A percentile compares a stretch with the other conserved stretches of the same genome.
Evolutionary conservation across 2,888 invertebrate species (phyloP).

Genomic region (Myopa testacea): DNA sequence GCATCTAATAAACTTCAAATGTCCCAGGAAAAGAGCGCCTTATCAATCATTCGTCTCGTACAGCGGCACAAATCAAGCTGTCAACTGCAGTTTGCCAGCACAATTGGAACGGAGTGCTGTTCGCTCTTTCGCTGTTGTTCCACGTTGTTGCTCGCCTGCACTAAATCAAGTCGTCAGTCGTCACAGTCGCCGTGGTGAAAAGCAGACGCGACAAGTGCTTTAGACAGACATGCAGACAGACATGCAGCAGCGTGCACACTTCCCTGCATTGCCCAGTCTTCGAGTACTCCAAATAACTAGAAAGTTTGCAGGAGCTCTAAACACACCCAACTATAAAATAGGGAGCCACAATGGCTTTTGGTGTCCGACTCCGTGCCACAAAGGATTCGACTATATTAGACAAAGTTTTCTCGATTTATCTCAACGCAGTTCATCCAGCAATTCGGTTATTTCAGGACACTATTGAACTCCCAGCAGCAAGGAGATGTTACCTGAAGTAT

Average conservation of each 20-base stretch:
- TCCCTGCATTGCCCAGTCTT: slow-evolving; percentile 7
- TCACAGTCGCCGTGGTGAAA: slow-evolving; percentile 24
- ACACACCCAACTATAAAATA: not conserved
- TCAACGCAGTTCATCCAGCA: not conserved
- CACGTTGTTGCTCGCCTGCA: not conserved
- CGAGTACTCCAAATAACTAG: slow-evolving; percentile 16
- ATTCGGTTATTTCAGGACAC: too few species aligned
- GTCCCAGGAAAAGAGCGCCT: slow-evolving; percentile 38
- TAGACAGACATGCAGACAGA: slow-evolving; percentile 4
- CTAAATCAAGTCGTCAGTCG: slow-evolving; percentile 31
- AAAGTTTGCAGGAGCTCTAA: slow-evolving; percentile 11
- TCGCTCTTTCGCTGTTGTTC: not conserved
- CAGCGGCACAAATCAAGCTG: slow-evolving; percentile 22
- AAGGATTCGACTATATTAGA: not conserved
- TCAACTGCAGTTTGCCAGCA: slow-evolving; percentile 25
- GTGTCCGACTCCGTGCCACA: not conserved
- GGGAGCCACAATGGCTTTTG: not conserved
- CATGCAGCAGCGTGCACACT: not conserved
- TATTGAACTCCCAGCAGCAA: too few species aligned
- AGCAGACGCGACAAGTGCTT: slow-evolving; percentile 24
- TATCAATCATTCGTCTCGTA: slow-evolving; percentile 39
- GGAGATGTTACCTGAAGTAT: too few species aligned
- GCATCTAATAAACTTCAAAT: slow-evolving; percentile 40
- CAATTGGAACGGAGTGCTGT: not conserved
- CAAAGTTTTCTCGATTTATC: not conserved